Evolutionary conservation across 2,113 vertebrate genomes (phyloP), one percentile per base, ranked within the genome.

Genomic region (Cyanoramphus novaezelandiae): DNA sequence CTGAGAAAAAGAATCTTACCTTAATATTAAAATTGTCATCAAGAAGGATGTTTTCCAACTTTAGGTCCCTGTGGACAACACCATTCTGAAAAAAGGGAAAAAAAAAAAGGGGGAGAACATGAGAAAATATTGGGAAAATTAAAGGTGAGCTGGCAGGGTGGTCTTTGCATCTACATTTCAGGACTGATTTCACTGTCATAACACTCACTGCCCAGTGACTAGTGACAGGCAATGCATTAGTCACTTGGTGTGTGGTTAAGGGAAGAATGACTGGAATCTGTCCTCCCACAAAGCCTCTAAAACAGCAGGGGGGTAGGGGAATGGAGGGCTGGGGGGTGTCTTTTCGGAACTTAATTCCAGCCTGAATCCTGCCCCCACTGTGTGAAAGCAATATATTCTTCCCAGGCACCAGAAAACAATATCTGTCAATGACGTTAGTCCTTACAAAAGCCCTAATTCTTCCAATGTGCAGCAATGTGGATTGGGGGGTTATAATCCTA

Each of bases 21-120:
- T 99, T 99, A 96, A 99, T 99, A 97, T 99, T 99, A 97, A 99
- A 99, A 98, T 98, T 99, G 98, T 99, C 99, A 97, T 99, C 99
- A 74, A 99, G 99, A 97, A 99, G 98, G 96, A 99, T 99, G 83
- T 99, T 99, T 98, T 99, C 99, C 98, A 99, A 98, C 98, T 99
- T 99, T 96, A 99, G 97, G 97, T 99, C 99, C 97, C 99, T 98
- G 98, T 99, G 99, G 95, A 99, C 99, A 94, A 99, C 99, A 64
- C 99, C 99, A 0, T 99, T 99, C 99, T 99, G 98, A 92, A 98
- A 98, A 8, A 84, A 96, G 62, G 78, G 96, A 96, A 70, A 52
- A 92, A 70, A 82, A 83, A 81, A 89, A 7, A 20, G 2, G 28
- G 20, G 28, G 21, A 15, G 14, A 88, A 69, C 44, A 59, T 85